Percentiles rank a stretch among this genome's conserved stretches.
Evolutionary conservation across 2,113 vertebrate species (phyloP).

Genomic region (Parotia lawesii): DNA sequence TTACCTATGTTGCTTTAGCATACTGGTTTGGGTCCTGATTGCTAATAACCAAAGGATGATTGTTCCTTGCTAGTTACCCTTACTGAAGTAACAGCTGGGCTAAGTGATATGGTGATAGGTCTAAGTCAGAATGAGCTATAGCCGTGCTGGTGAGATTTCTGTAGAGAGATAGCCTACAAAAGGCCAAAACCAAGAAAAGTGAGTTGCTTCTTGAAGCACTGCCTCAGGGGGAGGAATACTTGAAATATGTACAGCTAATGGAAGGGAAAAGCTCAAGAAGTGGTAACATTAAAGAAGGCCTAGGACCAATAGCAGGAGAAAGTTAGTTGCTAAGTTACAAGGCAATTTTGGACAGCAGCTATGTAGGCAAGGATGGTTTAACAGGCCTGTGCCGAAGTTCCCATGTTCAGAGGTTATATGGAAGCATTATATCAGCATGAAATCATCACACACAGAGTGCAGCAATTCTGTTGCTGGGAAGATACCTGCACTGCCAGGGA

Average conservation of each 20-base stretch:
- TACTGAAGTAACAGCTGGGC: not conserved
- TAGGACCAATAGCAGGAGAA: not conserved
- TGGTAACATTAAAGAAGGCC: not conserved
- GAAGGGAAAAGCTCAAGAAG: not conserved
- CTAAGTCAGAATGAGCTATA: not conserved
- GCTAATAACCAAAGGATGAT: not conserved
- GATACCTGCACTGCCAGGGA: not conserved
- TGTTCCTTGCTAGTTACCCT: not conserved
- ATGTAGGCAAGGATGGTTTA: not conserved
- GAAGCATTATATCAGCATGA: not conserved
- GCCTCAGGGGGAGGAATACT: not conserved
- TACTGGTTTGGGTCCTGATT: not conserved
- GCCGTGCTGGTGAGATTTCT: not conserved
- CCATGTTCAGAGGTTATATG: not conserved
- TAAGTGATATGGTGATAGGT: not conserved
- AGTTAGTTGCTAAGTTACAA: constrained; percentile 29
- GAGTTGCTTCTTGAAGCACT: not conserved
- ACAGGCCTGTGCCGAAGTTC: not conserved
- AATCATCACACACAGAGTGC: not conserved
- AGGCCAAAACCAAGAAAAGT: not conserved
- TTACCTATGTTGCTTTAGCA: not conserved
- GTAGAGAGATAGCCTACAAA: not conserved
- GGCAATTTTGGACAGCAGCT: constrained; percentile 16
- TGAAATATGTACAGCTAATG: not conserved
- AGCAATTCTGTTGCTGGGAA: not conserved